Percentiles rank a stretch among this genome's conserved stretches.
phyloP scores from a whole-genome alignment of 2,113 vertebrate genomes.

The Vidua chalybeata region DNA sequence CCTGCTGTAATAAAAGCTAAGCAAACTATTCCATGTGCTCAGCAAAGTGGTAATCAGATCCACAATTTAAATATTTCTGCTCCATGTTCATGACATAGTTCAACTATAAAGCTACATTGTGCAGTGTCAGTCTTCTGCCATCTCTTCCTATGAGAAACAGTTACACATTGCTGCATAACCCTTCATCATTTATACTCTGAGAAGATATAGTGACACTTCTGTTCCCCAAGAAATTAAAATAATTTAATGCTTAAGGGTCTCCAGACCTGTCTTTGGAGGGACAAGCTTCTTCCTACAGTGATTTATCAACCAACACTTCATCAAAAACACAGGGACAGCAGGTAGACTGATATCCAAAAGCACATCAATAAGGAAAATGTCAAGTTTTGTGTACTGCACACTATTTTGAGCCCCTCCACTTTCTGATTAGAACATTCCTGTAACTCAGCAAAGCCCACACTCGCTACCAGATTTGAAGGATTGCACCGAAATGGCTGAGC shows the following conservation, averaged over 20 bases:
- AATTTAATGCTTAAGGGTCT: not conserved
- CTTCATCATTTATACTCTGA: not conserved
- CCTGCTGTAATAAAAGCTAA: not conserved
- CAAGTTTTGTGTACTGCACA: not conserved
- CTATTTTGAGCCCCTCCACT: not conserved
- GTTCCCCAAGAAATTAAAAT: not conserved
- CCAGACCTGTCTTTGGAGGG: not conserved
- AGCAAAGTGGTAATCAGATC: slow-evolving; percentile 33
- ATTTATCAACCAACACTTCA: not conserved
- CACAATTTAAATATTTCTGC: slow-evolving; percentile 44
- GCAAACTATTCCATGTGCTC: slow-evolving; percentile 25
- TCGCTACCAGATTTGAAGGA: not conserved
- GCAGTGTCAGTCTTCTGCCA: not conserved
- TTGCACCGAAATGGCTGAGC: not conserved
- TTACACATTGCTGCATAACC: not conserved
- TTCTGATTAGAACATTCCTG: not conserved
- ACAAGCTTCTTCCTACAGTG: not conserved
- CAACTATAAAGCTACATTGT: slow-evolving; percentile 1
- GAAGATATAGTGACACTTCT: not conserved
- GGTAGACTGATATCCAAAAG: not conserved
- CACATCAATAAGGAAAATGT: not conserved
- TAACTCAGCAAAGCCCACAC: not conserved
- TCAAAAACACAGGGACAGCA: not conserved
- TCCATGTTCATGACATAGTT: not conserved
- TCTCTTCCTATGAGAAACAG: not conserved